Base-by-base conservation (phyloP, 2,113 vertebrate genomes). In the Euleptes europaea region DNA sequence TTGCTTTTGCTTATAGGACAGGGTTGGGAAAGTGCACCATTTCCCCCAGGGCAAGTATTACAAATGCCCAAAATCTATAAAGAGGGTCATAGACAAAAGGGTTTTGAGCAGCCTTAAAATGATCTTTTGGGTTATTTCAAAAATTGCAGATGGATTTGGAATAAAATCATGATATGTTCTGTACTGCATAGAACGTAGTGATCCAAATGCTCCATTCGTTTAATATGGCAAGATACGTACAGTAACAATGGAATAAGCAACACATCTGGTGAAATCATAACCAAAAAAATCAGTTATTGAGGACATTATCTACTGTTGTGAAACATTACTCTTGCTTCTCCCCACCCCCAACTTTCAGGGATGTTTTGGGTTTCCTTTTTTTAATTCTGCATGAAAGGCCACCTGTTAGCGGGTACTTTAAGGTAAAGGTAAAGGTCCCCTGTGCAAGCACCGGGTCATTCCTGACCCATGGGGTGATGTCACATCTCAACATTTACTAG, bases 221-320 rank as follows among this genome's bases (percentile, higher is more conserved):
- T 95, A 88, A 95, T 95, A 88, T 93, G 91, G 91, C 88, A 96
- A 94, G 94, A 96, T 92, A 94, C 89, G 91, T 78, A 85, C 74
- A 78, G 88, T 89, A 88, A 82, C 78, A 72, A 67, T 82, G 85
- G 91, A 89, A 88, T 86, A 91, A 77, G 78, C 54, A 88, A 70
- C 3, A 28, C 90, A 94, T 93, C 89, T 90, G 90, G 86, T 88
- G 93, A 91, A 92, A 87, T 80, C 88, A 90, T 87, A 89, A 79
- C 84, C 94, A 92, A 93, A 90, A 93, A 90, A 92, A 96, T 96
- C 78, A 95, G 95, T 96, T 96, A 95, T 94, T 95, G 83, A 96
- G 93, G 88, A 82, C 86, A 83, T 54, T 73, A 65, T 86, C 92
- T 92, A 63, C 19, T 35, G 31, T 78, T 57, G 90, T 91, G 87